Conservation (phyloP, 2,113 vertebrate species). For the Ivindomyrus marchei region DNA sequence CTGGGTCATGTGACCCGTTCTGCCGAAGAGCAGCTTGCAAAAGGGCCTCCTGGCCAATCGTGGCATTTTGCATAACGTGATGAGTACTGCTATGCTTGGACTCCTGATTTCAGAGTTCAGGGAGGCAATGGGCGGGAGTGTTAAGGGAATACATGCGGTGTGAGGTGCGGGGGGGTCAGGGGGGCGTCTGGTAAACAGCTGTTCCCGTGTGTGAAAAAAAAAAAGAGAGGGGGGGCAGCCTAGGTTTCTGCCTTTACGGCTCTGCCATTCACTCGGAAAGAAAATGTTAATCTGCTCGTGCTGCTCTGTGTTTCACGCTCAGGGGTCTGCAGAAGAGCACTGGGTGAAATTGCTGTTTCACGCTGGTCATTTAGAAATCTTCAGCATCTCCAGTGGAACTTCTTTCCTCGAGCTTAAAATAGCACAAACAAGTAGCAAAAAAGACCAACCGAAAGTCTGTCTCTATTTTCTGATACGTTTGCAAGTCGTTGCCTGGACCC, state of each 20-base stretch:
- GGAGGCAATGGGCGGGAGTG: background rate
- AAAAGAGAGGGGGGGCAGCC: background rate
- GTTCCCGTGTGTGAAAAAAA: background rate
- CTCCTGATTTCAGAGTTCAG: background rate
- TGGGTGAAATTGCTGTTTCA: background rate
- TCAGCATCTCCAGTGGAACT: background rate
- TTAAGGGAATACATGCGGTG: background rate
- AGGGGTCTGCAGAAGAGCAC: background rate
- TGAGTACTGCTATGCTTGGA: background rate
- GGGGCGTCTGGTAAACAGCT: background rate
- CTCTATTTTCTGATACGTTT: background rate
- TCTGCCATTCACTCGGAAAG: background rate
- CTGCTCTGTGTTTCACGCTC: background rate
- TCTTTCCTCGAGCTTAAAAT: background rate
- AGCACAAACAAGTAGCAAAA: background rate
- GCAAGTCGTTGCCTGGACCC: background rate
- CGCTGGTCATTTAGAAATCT: background rate
- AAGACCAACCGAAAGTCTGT: background rate
- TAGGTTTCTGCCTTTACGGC: slow-evolving; percentile 5
- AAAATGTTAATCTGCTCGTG: slow-evolving; percentile 5
- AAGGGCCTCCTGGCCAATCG: background rate
- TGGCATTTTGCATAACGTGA: background rate
- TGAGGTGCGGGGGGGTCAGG: background rate
- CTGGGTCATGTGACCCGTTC: background rate
- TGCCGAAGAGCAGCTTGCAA: background rate